These are phyloP conservation scores for Syritta pipiens DNA, from an alignment of 2,888 invertebrate genomes.

Conservation along the genomic window DNA sequence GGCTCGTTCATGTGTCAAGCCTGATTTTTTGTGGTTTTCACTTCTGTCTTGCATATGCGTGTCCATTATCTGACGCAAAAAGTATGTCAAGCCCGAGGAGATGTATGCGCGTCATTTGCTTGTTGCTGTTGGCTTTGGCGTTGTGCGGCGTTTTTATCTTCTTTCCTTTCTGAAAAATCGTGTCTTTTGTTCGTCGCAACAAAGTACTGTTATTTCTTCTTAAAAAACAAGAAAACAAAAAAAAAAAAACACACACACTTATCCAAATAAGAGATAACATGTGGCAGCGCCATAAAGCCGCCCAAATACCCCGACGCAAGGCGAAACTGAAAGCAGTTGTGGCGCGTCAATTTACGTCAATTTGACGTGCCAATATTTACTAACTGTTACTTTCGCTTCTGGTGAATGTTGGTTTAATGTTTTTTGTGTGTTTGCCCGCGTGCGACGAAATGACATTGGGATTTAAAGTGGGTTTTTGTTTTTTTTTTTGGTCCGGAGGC, in stretches of 20 bases:
- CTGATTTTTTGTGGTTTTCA: conserved; percentile 41
- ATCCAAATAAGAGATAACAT: neutral
- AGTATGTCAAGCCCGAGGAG: conserved; percentile 51
- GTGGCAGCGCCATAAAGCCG: neutral
- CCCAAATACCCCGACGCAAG: conserved; percentile 5
- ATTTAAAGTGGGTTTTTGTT: conserved; percentile 2
- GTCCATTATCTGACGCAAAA: conserved; percentile 34
- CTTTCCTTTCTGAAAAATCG: too few species aligned
- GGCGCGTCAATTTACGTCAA: conserved; percentile 49
- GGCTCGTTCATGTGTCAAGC: conserved; percentile 14
- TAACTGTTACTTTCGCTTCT: conserved; percentile 58
- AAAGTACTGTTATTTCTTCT: conserved; percentile 2
- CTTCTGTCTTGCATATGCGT: conserved; percentile 50
- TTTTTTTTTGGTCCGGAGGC: too few species aligned
- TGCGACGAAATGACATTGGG: conserved; percentile 14
- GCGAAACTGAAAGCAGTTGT: conserved; percentile 56
- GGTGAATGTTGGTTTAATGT: conserved; percentile 9
- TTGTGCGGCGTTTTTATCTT: too few species aligned
- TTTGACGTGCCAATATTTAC: conserved; percentile 60
- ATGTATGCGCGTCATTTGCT: neutral
- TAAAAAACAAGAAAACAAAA: too few species aligned
- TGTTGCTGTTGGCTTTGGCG: too few species aligned
- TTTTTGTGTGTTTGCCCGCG: neutral
- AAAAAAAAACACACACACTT: too few species aligned
- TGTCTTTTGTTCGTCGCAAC: neutral